phyloP scores from a whole-genome alignment of 1,140 invertebrate genomes.

The Dinothrombium tinctorium region DNA sequence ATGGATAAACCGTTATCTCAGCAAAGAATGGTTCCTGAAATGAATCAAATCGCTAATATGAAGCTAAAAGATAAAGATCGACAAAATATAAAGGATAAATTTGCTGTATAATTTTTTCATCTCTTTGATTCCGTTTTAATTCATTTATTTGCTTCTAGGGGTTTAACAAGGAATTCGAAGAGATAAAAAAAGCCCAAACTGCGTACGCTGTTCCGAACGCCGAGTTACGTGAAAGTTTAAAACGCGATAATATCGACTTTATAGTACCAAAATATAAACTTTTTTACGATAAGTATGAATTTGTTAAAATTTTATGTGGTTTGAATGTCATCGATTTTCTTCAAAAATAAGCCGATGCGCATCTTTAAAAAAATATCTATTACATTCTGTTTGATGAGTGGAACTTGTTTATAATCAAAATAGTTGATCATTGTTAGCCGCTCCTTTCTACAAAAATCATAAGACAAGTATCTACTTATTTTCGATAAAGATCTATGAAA shows the following conservation, averaged over 20 bases:
- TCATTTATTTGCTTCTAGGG: conserved; percentile 29
- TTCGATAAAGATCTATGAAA: not conserved
- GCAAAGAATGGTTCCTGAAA: conserved; percentile 17
- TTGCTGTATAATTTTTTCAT: conserved; percentile 37
- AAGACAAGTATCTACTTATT: not conserved
- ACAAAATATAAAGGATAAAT: conserved; percentile 78
- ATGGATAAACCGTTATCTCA: conserved; percentile 23
- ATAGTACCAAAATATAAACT: conserved; percentile 54
- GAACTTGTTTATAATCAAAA: not conserved
- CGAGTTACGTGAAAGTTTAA: conserved; percentile 53
- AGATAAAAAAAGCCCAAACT: conserved; percentile 52
- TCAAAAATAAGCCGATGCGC: too few relatives aligned
- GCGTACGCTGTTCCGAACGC: conserved; percentile 77
- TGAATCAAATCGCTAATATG: conserved; percentile 10
- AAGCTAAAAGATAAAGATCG: conserved; percentile 61
- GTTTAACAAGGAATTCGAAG: conserved; percentile 88
- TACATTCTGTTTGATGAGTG: too few relatives aligned
- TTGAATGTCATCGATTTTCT: too few relatives aligned
- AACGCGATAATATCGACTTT: conserved; percentile 57
- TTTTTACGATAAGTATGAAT: conserved; percentile 16
- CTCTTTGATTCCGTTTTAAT: conserved; percentile 1
- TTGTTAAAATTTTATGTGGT: too few relatives aligned
- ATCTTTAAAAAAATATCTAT: too few relatives aligned
- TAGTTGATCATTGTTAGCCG: not conserved
- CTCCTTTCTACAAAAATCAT: not conserved